These are phyloP conservation scores for Phortica magna DNA, from an alignment of 2,888 invertebrate species.

Conservation along the genomic window DNA sequence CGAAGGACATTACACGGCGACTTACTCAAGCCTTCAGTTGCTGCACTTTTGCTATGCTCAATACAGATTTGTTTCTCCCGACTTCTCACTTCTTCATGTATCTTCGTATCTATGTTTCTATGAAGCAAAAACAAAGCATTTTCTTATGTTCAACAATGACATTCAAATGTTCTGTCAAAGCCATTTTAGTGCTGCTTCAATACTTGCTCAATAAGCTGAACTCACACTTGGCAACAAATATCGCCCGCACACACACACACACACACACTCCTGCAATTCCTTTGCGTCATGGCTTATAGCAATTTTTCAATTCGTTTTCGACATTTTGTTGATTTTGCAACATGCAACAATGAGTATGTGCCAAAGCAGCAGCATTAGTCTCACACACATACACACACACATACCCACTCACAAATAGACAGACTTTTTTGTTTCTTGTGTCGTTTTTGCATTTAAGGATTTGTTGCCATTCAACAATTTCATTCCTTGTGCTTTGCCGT, in stretches of 20 bases:
- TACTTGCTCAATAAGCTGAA: not conserved
- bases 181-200: not conserved
- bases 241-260: not conserved
- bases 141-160: slow-evolving; percentile 19
- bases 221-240: no score
- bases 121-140: not conserved
- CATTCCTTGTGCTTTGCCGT: slow-evolving; percentile 11
- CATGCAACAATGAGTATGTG: not conserved
- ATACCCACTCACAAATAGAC: not conserved
- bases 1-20: slow-evolving; percentile 12
- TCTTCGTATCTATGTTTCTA: not conserved
- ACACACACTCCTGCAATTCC: not conserved
- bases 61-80: not conserved
- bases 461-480: slow-evolving; percentile 20
- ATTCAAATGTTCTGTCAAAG: slow-evolving; percentile 38
- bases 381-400: not conserved
- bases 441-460: slow-evolving; percentile 27
- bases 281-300: not conserved
- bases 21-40: not conserved
- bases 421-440: not conserved
- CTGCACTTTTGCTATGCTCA: no score
- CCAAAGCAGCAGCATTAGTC: not conserved
- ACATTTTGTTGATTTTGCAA: slow-evolving; percentile 25
- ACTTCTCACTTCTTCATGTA: not conserved
- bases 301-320: slow-evolving; percentile 25